Evolutionary conservation across 2,797 vertebrate species (phyloP).

Genomic region (Sus cebifrons): DNA sequence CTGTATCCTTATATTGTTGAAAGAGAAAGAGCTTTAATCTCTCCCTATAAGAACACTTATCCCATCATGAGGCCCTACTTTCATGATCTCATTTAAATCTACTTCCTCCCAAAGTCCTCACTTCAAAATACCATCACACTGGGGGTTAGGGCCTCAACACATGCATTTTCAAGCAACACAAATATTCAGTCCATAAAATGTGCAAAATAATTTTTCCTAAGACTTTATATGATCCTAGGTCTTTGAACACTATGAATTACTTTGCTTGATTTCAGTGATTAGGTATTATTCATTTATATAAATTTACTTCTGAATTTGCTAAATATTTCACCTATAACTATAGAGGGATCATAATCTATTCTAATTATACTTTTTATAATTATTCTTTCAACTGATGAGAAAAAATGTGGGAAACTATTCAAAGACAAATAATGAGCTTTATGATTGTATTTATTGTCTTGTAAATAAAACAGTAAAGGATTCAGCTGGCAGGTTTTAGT

Average conservation of each 20-base stretch:
- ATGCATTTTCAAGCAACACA: neutral
- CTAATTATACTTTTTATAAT: conserved; percentile 13
- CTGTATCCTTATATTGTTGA: neutral
- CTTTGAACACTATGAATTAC: neutral
- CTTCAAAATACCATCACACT: neutral
- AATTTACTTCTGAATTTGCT: neutral
- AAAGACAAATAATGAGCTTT: neutral
- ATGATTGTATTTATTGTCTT: neutral
- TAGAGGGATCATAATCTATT: neutral
- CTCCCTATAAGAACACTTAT: neutral
- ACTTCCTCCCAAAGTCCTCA: neutral
- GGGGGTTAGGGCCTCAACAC: neutral
- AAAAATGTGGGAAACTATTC: neutral
- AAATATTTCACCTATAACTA: conserved; percentile 10
- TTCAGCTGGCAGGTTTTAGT: neutral
- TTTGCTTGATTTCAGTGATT: neutral
- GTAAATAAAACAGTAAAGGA: neutral
- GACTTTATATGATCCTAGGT: neutral
- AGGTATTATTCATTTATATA: neutral
- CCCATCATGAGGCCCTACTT: neutral
- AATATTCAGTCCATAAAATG: neutral
- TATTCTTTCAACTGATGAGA: neutral
- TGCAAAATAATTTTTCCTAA: neutral
- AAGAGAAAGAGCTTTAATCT: neutral
- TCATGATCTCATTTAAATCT: neutral